These are phyloP conservation scores for Phoxinus phoxinus DNA, from an alignment of 2,113 vertebrate genomes.

Conservation along the genomic window DNA sequence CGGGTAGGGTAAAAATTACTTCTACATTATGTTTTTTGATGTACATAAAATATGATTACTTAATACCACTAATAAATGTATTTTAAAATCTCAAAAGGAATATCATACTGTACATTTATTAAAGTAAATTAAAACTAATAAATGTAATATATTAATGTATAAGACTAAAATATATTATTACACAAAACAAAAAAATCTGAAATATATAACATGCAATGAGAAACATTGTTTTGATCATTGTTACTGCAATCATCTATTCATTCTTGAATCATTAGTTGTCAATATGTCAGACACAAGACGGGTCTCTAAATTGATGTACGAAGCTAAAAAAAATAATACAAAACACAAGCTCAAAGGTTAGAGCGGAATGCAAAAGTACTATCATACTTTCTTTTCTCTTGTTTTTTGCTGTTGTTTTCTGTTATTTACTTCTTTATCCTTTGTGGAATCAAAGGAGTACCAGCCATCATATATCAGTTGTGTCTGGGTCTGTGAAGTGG, in stretches of 20 bases:
- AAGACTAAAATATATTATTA: background rate
- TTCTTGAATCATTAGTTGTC: background rate
- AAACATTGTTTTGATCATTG: background rate
- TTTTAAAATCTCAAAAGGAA: too few species aligned
- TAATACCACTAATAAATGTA: too few species aligned
- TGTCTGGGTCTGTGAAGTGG: slow-evolving; percentile 47
- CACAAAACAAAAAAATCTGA: background rate
- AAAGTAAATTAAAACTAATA: too few species aligned
- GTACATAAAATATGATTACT: too few species aligned
- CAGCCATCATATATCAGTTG: slow-evolving; percentile 40
- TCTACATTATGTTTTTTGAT: too few species aligned
- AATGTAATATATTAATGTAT: too few species aligned
- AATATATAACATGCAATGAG: background rate
- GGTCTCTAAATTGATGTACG: background rate
- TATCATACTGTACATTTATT: too few species aligned
- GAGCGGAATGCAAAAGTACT: slow-evolving; percentile 31
- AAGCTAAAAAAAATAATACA: background rate
- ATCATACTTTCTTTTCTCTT: slow-evolving; percentile 25
- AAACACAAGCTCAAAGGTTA: background rate
- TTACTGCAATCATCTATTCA: background rate
- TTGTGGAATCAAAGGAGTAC: slow-evolving; percentile 52
- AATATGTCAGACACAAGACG: background rate
- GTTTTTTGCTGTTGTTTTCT: slow-evolving; percentile 43
- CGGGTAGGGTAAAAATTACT: too few species aligned
- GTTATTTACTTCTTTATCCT: slow-evolving; percentile 55